Evolutionary conservation across 2,888 invertebrate genomes (phyloP), one percentile per base, ranked within the genome.

Genomic region (Erynnis tages): DNA sequence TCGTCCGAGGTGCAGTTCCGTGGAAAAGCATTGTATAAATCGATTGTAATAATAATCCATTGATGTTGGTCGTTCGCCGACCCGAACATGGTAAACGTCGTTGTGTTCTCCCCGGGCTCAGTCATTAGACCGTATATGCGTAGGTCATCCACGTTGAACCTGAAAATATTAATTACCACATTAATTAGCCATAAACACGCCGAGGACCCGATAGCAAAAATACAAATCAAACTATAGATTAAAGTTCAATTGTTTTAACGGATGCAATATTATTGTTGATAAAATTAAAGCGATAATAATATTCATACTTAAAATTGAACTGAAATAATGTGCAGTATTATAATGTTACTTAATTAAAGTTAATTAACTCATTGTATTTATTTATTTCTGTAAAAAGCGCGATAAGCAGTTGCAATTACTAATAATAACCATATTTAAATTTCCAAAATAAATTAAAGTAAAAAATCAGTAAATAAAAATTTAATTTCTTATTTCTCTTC

Each of bases 21-120:
- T 0, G 78, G 63, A 61, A 93, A 93, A 4, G 92, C 90, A 55
- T 92, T 91, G 19, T 74, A 77, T 25, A 92, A 69, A 59, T 91
- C 91, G 0, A 92, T 88, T 63, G 96, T 96, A 35, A 96, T 93
- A 35, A 97, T 94, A n/a, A 96, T 91, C 97, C 97, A 98, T 59
- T 94, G 93, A 73, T 97, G 97, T 53, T 92, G 91, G 1, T 92
- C 91, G 10, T 92, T 92, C 32, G 92, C 91, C 0, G 97, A 97
- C 0, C 97, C 97, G 77, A 97, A 98, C 91, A 98, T 92, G 0
- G 97, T 97, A 71, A 98, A 97, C 0, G 95, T 92, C 0, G 97
- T 96, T 0, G 97, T 96, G 71, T 96, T 97, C 76, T 97, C 96
- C n/a, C 97, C 97, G 0, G 97, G 97, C 71, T 97, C 97, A 0